Evolutionary conservation across 53 echinoderm and acorn worm genomes (phyloP).

Genomic region (Apostichopus leukothele): DNA sequence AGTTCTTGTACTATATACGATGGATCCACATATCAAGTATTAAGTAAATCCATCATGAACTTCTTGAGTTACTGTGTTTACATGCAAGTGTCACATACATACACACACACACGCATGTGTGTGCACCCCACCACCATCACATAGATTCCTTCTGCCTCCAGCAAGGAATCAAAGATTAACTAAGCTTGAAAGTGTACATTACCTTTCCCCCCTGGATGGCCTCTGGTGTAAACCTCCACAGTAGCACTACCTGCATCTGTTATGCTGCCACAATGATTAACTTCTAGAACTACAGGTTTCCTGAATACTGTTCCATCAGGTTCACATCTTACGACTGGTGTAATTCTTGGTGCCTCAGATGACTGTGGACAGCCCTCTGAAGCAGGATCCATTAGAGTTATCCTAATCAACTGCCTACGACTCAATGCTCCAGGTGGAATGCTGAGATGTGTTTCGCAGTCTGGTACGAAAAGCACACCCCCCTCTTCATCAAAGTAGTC

Average conservation of each 20-base stretch:
- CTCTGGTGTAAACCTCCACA: neutral
- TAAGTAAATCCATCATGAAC: no score
- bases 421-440: constrained; percentile 24
- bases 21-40: no score
- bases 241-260: neutral
- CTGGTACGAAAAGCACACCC: neutral
- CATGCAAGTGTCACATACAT: no score
- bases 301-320: constrained; percentile 16
- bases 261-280: neutral
- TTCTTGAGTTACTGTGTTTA: no score
- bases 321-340: constrained; percentile 33
- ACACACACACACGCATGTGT: no score
- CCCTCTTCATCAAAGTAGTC: neutral
- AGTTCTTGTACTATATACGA: no score
- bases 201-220: neutral
- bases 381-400: neutral
- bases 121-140: no score
- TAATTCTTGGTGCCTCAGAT: constrained; percentile 2
- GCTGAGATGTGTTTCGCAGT: neutral
- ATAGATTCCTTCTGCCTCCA: no score
- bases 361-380: neutral
- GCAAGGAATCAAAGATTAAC: no score
- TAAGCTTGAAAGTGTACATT: no score
- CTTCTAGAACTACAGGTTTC: neutral
- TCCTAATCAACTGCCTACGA: neutral